Base-by-base conservation (phyloP, 2,888 invertebrate genomes). In the Sinopyrophorus schimmeli region DNA sequence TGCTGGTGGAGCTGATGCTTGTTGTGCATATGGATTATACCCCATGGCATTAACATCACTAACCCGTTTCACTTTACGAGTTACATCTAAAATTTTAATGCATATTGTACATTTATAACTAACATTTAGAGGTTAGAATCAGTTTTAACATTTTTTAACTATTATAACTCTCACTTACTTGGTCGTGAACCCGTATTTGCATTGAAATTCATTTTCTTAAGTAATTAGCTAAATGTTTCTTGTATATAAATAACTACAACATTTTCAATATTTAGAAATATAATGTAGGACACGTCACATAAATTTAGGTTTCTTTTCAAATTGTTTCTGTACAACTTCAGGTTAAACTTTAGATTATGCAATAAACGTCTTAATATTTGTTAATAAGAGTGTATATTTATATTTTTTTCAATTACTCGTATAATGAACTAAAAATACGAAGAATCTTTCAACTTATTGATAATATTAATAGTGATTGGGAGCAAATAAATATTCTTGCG, bases 21-120 rank as follows among this genome's bases (percentile, higher is more conserved):
- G n/a, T 26, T 62, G 65, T 16, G 62, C 60, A 55, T 68, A 70
- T 2, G 71, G 70, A 51, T 63, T 68, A 53, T 70, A 73, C n/a
- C 82, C 86, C 80, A 86, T 80, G 0, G 84, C 81, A 44, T 80
- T 80, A 5, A 85, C 79, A 74, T 86, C 86, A 63, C 82, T 83
- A 7, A 86, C 84, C 32, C 85, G 75, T 69, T 86, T 84, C 1
- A 80, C 75, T 72, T 82, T 83, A 34, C 80, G 76, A 10, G 71
- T 72, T 52, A 74, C 64, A 28, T 68, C 73, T 73, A 41, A 41
- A 68, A 66, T 54, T 32, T 12, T 43, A 30, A n/a, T n/a, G n/a
- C n/a, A 48, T 9, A n/a, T n/a, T n/a, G n/a, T n/a, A n/a, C n/a
- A n/a, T n/a, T n/a, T n/a, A n/a, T n/a, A n/a, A n/a, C n/a, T 7